Evolutionary conservation across 1,140 invertebrate species (phyloP), one percentile per base, ranked within the genome.

Genomic region (Cardiocondyla obscurior): DNA sequence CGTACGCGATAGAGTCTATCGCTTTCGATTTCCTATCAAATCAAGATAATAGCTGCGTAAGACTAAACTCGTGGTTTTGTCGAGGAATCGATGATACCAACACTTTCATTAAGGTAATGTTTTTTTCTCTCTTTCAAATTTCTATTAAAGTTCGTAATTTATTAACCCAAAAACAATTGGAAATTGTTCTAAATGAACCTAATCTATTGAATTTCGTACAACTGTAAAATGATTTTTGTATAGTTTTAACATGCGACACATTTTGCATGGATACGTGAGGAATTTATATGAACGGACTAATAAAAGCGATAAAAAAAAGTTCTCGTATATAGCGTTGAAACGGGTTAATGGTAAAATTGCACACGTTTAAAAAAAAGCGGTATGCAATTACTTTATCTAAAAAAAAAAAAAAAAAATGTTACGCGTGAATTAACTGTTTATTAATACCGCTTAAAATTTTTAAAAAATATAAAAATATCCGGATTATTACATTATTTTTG

Each of bases 341-440:
- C 64, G 55, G 73, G 64, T 81, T 82, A 85, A 86, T 62, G 46
- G 64, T 22, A 44, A 65, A 53, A 79, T 67, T 53, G 62, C 28
- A 53, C 19, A 51, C 7, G 51, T 60, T 73, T 58, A 60, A 28
- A 70, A n/a, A 65, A 28, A 49, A 81, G n/a, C 19, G 4, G 14
- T 42, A 6, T 4, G 62, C 44, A 79, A 67, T 81, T 72, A 67
- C 65, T 33, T 2, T 25, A 12, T 67, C 81, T 85, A 85, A 86
- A 86, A 86, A 85, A n/a, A n/a, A n/a, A n/a, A n/a, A n/a, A n/a
- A n/a, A n/a, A n/a, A n/a, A n/a, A n/a, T n/a, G n/a, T n/a, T n/a
- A n/a, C n/a, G n/a, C n/a, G n/a, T n/a, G n/a, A n/a, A n/a, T n/a
- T n/a, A n/a, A n/a, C n/a, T n/a, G n/a, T n/a, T n/a, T n/a, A n/a